Base-by-base conservation (phyloP, 2,797 vertebrate genomes). In the Betta splendens region DNA sequence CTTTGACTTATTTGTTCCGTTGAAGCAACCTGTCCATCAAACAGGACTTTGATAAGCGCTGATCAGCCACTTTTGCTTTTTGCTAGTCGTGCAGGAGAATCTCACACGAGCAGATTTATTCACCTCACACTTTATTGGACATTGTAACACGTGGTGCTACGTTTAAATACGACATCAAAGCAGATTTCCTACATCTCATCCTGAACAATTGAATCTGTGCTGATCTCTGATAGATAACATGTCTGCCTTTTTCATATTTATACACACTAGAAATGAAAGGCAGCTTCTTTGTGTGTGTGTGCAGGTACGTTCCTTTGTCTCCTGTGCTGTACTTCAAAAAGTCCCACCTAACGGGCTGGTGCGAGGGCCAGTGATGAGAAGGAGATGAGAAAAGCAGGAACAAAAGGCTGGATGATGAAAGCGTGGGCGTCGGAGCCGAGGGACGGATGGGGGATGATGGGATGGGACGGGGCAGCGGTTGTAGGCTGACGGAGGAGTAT, bases 401-500 rank as follows among this genome's bases (percentile, higher is more conserved):
- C 71, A 76, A 62, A 72, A 78, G 61, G 44, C 68, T 43, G 52
- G 64, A 79, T 77, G 75, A 85, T 77, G 72, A 83, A 79, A 77
- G 74, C 44, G 78, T 81, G 52, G 82, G 77, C 79, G 79, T 74
- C 20, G n/a, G 33, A 57, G 55, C 9, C 55, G 63, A 69, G 31
- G 55, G 54, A 17, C 47, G 57, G 64, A 56, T 23, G 52, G 55
- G 44, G 44, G 48, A 58, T 65, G 70, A 71, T 52, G 65, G 57
- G 62, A 59, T 52, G 33, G 58, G 40, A 59, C 46, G 53, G 35
- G 71, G 53, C 39, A 36, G 62, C 23, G 26, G 56, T 36, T 26
- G 20, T 23, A 25, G 50, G 40, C 64, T 63, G 64, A 68, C 0
- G 6, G 80, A 63, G 51, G 43, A 67, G 23, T 79, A 85, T 85